A percentile compares a stretch with the other conserved stretches of the same genome.
Evolutionary conservation across 2,113 vertebrate species (phyloP).

Genomic region (Etia nguti): DNA sequence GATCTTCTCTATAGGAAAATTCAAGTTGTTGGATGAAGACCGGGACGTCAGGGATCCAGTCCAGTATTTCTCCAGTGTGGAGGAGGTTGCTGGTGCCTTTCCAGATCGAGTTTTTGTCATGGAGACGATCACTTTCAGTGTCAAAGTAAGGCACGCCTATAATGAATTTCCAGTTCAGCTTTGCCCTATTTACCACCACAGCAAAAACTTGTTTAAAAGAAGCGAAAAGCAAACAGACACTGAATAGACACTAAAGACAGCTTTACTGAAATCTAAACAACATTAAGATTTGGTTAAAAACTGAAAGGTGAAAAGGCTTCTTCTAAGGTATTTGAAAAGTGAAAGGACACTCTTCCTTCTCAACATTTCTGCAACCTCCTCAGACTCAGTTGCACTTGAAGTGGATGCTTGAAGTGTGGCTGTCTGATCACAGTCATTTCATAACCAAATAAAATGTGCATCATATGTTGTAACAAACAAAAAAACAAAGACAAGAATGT

Average conservation of each 20-base stretch:
- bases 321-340: not conserved
- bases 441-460: not conserved
- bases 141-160: constrained; percentile 75
- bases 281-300: not conserved
- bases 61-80: constrained; percentile 95
- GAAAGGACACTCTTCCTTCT: not conserved
- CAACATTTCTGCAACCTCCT: not conserved
- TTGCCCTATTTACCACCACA: not conserved
- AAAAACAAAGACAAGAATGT: not conserved
- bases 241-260: not conserved
- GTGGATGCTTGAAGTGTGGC: not conserved
- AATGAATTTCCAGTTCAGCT: not conserved
- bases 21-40: constrained; percentile 96
- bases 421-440: not conserved
- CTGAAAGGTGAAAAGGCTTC: not conserved
- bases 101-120: constrained; percentile 96
- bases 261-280: not conserved
- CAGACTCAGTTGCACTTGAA: not conserved
- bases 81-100: constrained; percentile 93
- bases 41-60: constrained; percentile 90
- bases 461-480: not conserved
- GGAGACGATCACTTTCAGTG: constrained; percentile 96
- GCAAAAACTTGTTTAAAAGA: not conserved
- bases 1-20: constrained; percentile 79
- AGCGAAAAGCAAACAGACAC: not conserved